Base-by-base conservation (phyloP, 2,797 vertebrate genomes). In the Trachurus trachurus region DNA sequence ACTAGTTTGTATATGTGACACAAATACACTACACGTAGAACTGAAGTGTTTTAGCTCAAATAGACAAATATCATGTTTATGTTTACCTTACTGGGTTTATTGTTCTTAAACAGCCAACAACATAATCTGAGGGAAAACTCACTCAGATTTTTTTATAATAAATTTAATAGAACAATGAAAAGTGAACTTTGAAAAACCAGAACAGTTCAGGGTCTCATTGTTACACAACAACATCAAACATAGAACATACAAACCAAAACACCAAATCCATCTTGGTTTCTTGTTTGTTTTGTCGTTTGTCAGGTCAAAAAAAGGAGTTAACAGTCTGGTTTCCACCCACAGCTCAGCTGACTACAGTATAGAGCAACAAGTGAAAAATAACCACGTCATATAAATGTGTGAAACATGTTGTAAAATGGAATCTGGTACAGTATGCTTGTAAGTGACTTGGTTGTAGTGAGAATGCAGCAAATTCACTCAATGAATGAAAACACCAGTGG, bases 401-500 rank as follows among this genome's bases (percentile, higher is more conserved):
- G 53, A 70, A 75, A 71, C 9, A 50, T 57, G 31, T 57, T 15
- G 11, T 69, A 52, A 70, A 59, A 74, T 64, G 60, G 15, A 54
- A 40, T 60, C 64, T 39, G 58, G 16, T 11, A n/a, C n/a, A n/a
- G n/a, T 22, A 47, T 5, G 3, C 44, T 17, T 45, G 7, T n/a
- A 50, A 74, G 59, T 39, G 29, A 37, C 62, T 40, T 29, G 6
- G 52, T 42, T 29, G 21, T 56, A 42, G 44, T 47, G 6, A 66
- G 19, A 81, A 47, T 63, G 54, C 11, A 9, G 47, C 19, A 50
- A 52, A 74, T 42, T 8, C n/a, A 2, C 42, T 45, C 0, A 0
- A 17, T 44, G 15, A 19, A 34, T 56, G 4, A 21, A 49, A 64
- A 54, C 22, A 39, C 16, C 29, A 52, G 15, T 40, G 6, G 50